Base-by-base conservation (phyloP, 2,113 vertebrate genomes). In the Odocoileus virginianus region DNA sequence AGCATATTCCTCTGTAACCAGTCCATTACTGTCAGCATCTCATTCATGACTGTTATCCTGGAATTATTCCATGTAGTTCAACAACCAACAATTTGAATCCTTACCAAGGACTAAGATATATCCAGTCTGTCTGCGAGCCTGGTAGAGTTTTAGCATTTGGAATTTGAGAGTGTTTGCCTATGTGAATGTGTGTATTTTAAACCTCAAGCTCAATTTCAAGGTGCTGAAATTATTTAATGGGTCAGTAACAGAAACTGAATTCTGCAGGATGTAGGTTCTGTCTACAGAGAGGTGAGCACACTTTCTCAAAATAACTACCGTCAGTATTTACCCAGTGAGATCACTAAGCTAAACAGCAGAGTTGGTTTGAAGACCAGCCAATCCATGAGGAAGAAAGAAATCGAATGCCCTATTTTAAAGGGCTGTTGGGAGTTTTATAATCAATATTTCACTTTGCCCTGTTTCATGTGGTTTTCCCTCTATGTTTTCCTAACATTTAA, bases 361-460 rank as follows among this genome's bases (percentile, higher is more conserved):
- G 96, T 92, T 96, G 98, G 97, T 97, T 97, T 94, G 19, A 91
- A 95, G 96, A 83, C 78, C 55, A 92, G 98, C 97, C 98, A 98
- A 96, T 92, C 94, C 21, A 2, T 2, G 47, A 95, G n/a, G 97
- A 98, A 94, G 45, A 54, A 95, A 97, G 96, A 87, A 89, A 88
- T 81, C 67, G 61, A 87, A 27, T 36, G 43, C n/a, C 14, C 3
- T 96, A 91, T 97, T 98, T 98, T 90, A 98, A 98, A 98, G 90
- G 97, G 96, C 97, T 98, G 93, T 94, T 52, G 78, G 94, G 98
- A 98, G 94, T 76, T 98, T 98, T 98, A 98, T 92, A 98, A 88
- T 90, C 95, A 98, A 83, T 94, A 98, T 98, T 98, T 98, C 97
- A 97, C 97, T 96, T 98, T 96, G 96, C 92, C 36, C 50, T 85